These are phyloP conservation scores for Ctenoplectra terminalis DNA, from an alignment of 1,140 invertebrate species.

Conservation along the genomic window DNA sequence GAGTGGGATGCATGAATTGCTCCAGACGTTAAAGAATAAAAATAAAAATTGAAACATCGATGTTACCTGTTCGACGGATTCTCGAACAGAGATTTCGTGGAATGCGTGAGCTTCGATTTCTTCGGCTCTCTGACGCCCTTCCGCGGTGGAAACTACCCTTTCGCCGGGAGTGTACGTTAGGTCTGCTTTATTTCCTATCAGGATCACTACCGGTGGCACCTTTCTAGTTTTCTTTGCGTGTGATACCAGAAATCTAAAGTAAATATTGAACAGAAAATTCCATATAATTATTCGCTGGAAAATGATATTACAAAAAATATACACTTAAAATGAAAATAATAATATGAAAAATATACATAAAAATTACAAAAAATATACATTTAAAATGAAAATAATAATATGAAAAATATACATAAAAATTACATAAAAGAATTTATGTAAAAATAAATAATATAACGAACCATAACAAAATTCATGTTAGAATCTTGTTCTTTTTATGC, in stretches of 20 bases:
- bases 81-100: constrained; percentile 92
- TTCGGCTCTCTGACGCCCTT: constrained; percentile 88
- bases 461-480: no score
- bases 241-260: constrained; percentile 60
- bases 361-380: no score
- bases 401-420: no score
- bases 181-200: constrained; percentile 93
- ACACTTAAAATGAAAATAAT: no score
- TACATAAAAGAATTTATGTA: no score
- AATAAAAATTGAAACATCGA: not conserved
- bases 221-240: constrained; percentile 82
- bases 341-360: no score
- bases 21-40: no score
- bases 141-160: constrained; percentile 89
- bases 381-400: no score
- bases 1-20: not conserved
- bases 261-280: not conserved
- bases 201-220: constrained; percentile 87
- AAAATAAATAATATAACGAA: no score
- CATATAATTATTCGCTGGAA: not conserved
- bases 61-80: constrained; percentile 89
- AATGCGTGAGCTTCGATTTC: constrained; percentile 92
- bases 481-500: no score
- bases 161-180: constrained; percentile 85
- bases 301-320: no score